These are phyloP conservation scores for Lacerta bilineata DNA, from an alignment of 2,797 vertebrate genomes.

Conservation along the genomic window DNA sequence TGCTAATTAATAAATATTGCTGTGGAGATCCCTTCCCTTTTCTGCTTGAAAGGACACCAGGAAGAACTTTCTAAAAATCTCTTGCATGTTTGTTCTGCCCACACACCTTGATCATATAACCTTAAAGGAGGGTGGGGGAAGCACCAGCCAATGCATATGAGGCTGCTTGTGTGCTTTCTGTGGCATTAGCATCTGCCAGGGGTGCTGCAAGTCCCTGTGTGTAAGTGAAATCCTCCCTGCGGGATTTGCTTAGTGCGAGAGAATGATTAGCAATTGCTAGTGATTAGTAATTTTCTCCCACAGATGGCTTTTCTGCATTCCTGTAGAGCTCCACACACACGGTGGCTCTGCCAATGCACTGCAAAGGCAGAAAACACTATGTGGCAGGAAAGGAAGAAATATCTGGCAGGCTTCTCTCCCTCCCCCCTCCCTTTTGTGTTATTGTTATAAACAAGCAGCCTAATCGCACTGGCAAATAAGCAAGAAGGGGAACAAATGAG, in stretches of 20 bases:
- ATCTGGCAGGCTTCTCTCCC: conserved; percentile 20
- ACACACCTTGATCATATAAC: conserved; percentile 70
- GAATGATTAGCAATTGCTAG: conserved; percentile 80
- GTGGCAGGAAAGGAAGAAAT: conserved; percentile 56
- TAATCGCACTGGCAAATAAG: conserved; percentile 61
- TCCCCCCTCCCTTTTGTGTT: conserved; percentile 24
- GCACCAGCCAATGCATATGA: conserved; percentile 63
- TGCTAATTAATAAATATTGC: neutral
- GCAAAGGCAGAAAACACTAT: conserved; percentile 61
- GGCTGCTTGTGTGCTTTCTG: conserved; percentile 72
- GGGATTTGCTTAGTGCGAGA: conserved; percentile 80
- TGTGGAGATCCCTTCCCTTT: conserved; percentile 27
- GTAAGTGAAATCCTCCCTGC: conserved; percentile 76
- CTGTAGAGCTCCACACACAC: conserved; percentile 67
- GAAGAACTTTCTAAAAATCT: conserved; percentile 67
- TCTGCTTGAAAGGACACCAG: conserved; percentile 55
- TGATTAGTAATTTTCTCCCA: conserved; percentile 82
- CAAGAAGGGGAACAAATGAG: neutral
- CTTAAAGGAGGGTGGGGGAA: conserved; percentile 36
- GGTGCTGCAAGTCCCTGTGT: conserved; percentile 45
- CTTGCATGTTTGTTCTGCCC: conserved; percentile 71
- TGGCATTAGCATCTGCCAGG: conserved; percentile 67
- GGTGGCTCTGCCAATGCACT: conserved; percentile 62
- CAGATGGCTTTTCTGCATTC: conserved; percentile 79
- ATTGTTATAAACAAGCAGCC: conserved; percentile 58